Percentiles rank a stretch among this genome's conserved stretches.
Evolutionary conservation across 1,140 invertebrate genomes (phyloP).

Genomic region (Halyomorpha halys): DNA sequence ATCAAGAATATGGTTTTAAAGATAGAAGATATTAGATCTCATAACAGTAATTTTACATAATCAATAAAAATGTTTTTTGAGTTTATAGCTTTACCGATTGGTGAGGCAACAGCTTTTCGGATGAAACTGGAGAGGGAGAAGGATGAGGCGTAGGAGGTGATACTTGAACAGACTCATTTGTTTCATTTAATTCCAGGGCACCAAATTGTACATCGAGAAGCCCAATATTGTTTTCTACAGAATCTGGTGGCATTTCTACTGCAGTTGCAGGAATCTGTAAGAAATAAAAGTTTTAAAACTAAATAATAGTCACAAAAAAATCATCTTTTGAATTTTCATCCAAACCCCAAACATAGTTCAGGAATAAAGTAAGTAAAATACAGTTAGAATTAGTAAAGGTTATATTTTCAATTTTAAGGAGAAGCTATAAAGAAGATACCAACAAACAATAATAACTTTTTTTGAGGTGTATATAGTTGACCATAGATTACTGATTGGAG

Average conservation of each 20-base stretch:
- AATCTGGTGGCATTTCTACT: slow-evolving; percentile 88
- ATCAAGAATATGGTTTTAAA: no score
- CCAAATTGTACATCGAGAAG: slow-evolving; percentile 91
- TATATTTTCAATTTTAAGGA: no score
- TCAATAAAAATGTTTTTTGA: neutral
- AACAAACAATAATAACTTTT: no score
- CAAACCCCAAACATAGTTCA: no score
- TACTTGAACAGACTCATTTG: slow-evolving; percentile 34
- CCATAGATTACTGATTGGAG: no score
- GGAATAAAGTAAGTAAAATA: no score
- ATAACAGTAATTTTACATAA: neutral
- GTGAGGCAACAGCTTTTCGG: slow-evolving; percentile 14
- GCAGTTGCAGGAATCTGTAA: slow-evolving; percentile 78
- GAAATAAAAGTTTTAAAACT: slow-evolving; percentile 16
- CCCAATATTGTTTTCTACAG: slow-evolving; percentile 56
- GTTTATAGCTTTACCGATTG: slow-evolving; percentile 13
- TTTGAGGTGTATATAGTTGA: no score
- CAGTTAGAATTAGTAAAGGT: no score
- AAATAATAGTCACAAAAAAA: neutral
- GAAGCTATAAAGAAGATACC: no score
- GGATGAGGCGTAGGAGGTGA: slow-evolving; percentile 21
- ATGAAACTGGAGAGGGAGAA: slow-evolving; percentile 24
- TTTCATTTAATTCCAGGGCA: slow-evolving; percentile 64
- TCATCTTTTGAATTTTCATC: no score
- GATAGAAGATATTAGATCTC: no score